Conservation (phyloP, 1,140 invertebrate species). For the Sitobion miscanthi region DNA sequence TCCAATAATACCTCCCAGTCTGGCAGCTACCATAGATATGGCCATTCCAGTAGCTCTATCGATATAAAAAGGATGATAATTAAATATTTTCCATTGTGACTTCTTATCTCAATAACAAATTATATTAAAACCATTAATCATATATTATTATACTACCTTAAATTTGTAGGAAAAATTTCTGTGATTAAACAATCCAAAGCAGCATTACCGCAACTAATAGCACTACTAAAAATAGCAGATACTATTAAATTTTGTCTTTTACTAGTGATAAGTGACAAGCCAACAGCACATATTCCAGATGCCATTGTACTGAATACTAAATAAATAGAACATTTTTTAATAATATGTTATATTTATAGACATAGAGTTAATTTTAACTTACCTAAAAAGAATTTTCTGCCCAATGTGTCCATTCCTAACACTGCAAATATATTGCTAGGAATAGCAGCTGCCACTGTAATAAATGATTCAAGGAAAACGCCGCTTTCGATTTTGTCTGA, state of each 20-base stretch:
- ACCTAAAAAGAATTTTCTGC: constrained; percentile 88
- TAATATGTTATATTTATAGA: background rate
- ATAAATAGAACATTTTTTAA: constrained; percentile 13
- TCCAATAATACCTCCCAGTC: constrained; percentile 83
- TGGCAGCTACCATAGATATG: constrained; percentile 84
- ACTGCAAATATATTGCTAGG: constrained; percentile 85
- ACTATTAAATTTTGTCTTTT: constrained; percentile 82
- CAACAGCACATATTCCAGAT: constrained; percentile 82
- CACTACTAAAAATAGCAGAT: constrained; percentile 83
- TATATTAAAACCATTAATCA: background rate
- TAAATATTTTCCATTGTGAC: background rate
- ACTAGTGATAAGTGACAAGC: constrained; percentile 83
- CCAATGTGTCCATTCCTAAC: constrained; percentile 76
- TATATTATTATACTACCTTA: constrained; percentile 66
- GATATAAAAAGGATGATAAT: background rate
- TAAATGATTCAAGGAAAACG: constrained; percentile 85
- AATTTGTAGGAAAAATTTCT: constrained; percentile 86
- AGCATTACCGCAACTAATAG: constrained; percentile 87
- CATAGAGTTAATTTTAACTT: constrained; percentile 57
- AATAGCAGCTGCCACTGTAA: constrained; percentile 82
- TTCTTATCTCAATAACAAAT: background rate
- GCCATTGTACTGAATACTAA: constrained; percentile 84
- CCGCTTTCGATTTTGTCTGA: constrained; percentile 73
- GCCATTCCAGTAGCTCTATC: constrained; percentile 81
- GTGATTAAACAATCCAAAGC: constrained; percentile 87